Base-by-base conservation (phyloP, 2,797 vertebrate genomes). In the Leucoraja ocellata region DNA sequence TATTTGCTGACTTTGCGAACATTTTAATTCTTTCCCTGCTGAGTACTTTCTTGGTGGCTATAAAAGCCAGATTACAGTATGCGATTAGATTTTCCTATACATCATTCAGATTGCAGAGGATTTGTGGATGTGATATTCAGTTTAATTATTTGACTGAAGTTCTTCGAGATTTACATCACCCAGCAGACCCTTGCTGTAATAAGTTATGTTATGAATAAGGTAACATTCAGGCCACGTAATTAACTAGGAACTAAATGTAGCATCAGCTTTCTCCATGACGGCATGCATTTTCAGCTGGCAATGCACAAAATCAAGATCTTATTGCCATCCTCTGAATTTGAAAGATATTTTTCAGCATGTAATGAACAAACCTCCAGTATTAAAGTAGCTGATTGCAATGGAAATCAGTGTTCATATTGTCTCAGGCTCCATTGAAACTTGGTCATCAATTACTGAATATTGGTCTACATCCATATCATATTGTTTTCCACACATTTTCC, bases 241-340 rank as follows among this genome's bases (percentile, higher is more conserved):
- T 92, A 92, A 76, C 39, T 54, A 92, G 90, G 54, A 92, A 73
- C 68, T n/a, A 92, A 92, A 92, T n/a, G 76, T 39, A 92, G 71
- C 58, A 23, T 74, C 71, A 74, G 71, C 90, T 92, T 76, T 76
- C 90, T 76, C 90, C 54, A 21, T 92, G 14, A 92, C 18, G 13
- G 71, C n/a, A 46, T 23, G 90, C 1, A 6, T 28, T 76, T 92
- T 76, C 71, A 92, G 90, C 32, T 76, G 90, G 28, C 36, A 54
- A 39, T 36, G 71, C 90, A 92, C 71, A 74, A 91, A 92, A 11
- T 76, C 90, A 16, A 46, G 36, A 92, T 14, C n/a, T 54, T 92
- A 76, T 92, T 73, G 71, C 36, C 14, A 36, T 76, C n/a, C 84
- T 88, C 68, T 68, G 61, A 36, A 68, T 88, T 63, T 68, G 61